Base-by-base conservation (phyloP, 2,797 vertebrate species). In the Nasua narica region DNA sequence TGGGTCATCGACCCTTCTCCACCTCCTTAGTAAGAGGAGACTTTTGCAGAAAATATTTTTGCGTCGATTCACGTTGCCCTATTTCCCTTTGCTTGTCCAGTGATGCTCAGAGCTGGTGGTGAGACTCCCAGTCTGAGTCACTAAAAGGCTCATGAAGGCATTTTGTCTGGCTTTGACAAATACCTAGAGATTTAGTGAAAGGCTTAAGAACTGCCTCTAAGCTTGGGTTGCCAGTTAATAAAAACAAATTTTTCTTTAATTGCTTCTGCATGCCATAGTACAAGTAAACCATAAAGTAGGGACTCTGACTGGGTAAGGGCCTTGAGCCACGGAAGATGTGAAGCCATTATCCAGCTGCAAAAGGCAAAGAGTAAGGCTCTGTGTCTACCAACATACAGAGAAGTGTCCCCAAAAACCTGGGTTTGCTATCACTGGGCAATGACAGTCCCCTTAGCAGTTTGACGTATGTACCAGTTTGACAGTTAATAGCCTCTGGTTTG, bases 141-240 rank as follows among this genome's bases (percentile, higher is more conserved):
- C 56, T 62, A 58, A 83, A 95, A 43, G 48, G 10, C 50, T 87
- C 25, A 10, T 12, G 48, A 32, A 19, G 23, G 14, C 40, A 19
- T 82, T 87, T 90, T 81, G 50, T 92, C 43, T 54, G 69, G 62
- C 58, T 18, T 84, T 87, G 74, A 76, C 18, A 89, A 11, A 92
- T 88, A 46, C 86, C 90, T 81, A 35, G 58, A 87, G 77, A 88
- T 95, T 69, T 79, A 54, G 32, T 56, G 69, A 90, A 87, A 90
- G 43, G 7, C 79, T 97, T 37, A 65, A 90, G 60, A 90, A 94
- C 69, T 85, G 40, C 77, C 60, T 95, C 65, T 13, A 74, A 83
- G 48, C 52, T 91, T 90, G 8, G 23, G 81, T 70, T 92, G 23
- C 43, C 89, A 37, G 69, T 88, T 87, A 88, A 82, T 62, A 54